A percentile compares a stretch with the other conserved stretches of the same genome.
Conservation (phyloP, 2,797 vertebrate species). For the Ficedula albicollis region DNA sequence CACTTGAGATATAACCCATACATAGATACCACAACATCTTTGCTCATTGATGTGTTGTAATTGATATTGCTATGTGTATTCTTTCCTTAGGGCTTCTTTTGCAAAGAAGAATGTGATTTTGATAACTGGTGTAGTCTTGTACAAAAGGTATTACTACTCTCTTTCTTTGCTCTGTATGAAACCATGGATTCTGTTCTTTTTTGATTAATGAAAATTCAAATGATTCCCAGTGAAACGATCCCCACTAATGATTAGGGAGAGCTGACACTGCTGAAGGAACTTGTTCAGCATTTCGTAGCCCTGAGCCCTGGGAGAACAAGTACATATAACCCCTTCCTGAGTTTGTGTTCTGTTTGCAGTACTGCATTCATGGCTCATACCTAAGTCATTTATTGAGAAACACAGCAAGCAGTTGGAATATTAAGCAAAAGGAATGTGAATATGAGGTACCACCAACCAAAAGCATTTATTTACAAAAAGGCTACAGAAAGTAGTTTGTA, state of each 20-base stretch:
- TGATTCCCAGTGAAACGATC: background rate
- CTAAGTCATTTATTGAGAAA: background rate
- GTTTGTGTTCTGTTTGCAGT: background rate
- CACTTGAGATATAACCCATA: background rate
- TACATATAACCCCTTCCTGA: background rate
- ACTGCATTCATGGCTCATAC: background rate
- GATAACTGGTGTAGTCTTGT: slow-evolving; percentile 86
- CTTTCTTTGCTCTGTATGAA: background rate
- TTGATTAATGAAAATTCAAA: background rate
- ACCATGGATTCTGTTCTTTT: background rate
- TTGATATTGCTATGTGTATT: background rate
- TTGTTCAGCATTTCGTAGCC: background rate
- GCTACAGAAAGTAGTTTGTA: background rate
- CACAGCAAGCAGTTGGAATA: background rate
- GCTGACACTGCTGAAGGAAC: background rate
- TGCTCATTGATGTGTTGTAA: rapidly evolving
- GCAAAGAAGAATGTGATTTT: slow-evolving; percentile 88
- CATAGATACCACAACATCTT: background rate
- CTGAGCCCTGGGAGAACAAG: background rate
- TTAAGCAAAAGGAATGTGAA: background rate
- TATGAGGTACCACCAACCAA: background rate
- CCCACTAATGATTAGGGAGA: background rate
- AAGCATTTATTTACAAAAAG: background rate
- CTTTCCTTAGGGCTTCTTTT: slow-evolving; percentile 84
- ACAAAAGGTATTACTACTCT: slow-evolving; percentile 78